These are phyloP conservation scores for Batillaria attramentaria DNA, from an alignment of 1,140 invertebrate genomes.

Conservation along the genomic window DNA sequence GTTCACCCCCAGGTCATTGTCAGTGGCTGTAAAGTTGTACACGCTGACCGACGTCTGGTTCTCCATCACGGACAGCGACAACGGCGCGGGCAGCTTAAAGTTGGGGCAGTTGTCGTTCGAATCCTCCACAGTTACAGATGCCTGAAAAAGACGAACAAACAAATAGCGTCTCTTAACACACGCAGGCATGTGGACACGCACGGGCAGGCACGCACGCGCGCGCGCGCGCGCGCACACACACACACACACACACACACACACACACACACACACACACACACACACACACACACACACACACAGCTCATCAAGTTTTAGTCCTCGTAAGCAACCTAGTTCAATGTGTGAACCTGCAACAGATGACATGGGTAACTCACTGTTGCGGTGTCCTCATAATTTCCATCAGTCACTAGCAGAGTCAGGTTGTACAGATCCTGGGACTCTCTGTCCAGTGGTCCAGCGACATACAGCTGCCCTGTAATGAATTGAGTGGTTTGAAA, in stretches of 20 bases:
- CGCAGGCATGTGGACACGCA: no score
- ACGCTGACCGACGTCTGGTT: constrained; percentile 70
- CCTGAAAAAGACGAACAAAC: constrained; percentile 19
- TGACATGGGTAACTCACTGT: no score
- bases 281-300: constrained; percentile 6
- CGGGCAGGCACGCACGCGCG: no score
- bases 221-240: no score
- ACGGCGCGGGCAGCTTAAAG: constrained; percentile 82
- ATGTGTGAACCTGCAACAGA: no score
- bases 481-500: no score
- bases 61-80: constrained; percentile 88
- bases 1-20: constrained; percentile 44
- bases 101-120: constrained; percentile 78
- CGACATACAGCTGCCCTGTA: constrained; percentile 43
- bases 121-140: constrained; percentile 40
- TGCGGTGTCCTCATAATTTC: constrained; percentile 9
- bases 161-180: no score
- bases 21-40: constrained; percentile 38
- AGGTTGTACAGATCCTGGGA: constrained; percentile 34
- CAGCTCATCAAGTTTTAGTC: no score
- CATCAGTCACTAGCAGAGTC: constrained; percentile 44
- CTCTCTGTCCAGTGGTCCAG: constrained; percentile 49
- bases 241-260: not conserved
- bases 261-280: not conserved
- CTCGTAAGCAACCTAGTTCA: no score